phyloP scores from a whole-genome alignment of 2,888 invertebrate genomes.

The Proisotoma minuta region DNA sequence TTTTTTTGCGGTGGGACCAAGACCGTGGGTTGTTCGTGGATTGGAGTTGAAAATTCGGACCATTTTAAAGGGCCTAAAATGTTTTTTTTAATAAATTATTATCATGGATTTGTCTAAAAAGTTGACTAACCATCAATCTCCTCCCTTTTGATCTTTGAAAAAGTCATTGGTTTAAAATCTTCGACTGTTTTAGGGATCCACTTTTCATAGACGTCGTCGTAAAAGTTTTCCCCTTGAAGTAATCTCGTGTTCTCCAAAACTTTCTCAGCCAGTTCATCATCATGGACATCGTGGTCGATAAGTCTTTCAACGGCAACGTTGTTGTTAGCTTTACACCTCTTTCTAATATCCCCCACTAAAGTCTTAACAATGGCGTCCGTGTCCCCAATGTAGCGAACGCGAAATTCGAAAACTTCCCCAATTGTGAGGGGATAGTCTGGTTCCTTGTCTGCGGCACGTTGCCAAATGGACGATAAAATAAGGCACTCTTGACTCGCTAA shows the following conservation, averaged over 20 bases:
- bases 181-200: too few relatives aligned
- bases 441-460: conserved; percentile 58
- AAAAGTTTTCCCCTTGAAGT: conserved; percentile 29
- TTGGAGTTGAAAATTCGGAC: too few relatives aligned
- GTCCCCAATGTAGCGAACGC: conserved; percentile 57
- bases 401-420: conserved; percentile 64
- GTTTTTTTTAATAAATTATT: too few relatives aligned
- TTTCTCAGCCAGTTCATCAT: conserved; percentile 13
- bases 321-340: conserved; percentile 5
- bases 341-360: conserved; percentile 44
- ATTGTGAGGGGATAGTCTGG: conserved; percentile 56
- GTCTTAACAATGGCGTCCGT: conserved; percentile 51
- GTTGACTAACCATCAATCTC: too few relatives aligned
- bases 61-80: too few relatives aligned
- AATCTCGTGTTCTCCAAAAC: conserved; percentile 17
- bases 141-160: neutral
- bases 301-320: conserved; percentile 33
- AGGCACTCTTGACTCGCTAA: conserved; percentile 83
- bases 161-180: neutral
- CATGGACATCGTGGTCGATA: conserved; percentile 28
- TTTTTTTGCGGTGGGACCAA: too few relatives aligned
- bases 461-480: conserved; percentile 73
- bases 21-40: too few relatives aligned
- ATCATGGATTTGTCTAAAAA: too few relatives aligned
- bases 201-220: conserved; percentile 35